These are phyloP conservation scores for Pseudanteris insignis DNA, from an alignment of 2,888 invertebrate genomes.

Conservation along the genomic window DNA sequence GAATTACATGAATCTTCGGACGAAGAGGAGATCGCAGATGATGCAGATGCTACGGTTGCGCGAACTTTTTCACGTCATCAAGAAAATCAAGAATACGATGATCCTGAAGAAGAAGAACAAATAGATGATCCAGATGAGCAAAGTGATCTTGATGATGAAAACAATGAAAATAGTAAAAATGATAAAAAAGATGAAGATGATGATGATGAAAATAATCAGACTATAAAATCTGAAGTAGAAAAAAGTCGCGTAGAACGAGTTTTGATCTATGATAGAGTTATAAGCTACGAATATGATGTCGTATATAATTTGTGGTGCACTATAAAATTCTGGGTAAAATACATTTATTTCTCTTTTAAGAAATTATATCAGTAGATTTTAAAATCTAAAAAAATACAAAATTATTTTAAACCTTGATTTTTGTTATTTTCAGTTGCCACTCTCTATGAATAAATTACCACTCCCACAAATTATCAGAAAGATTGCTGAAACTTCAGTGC, in stretches of 20 bases:
- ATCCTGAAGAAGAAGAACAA: conserved; percentile 67
- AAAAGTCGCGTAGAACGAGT: conserved; percentile 29
- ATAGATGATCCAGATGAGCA: not conserved
- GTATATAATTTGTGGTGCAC: conserved; percentile 85
- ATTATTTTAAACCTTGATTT: too few relatives aligned
- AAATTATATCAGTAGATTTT: too few relatives aligned
- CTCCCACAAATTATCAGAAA: conserved; percentile 78
- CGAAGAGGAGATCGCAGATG: conserved; percentile 73
- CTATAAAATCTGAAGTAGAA: conserved; percentile 47
- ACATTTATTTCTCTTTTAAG: too few relatives aligned
- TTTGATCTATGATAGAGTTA: conserved; percentile 66
- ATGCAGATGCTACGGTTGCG: conserved; percentile 66
- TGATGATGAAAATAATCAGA: conserved; percentile 56
- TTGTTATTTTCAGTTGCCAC: conserved; percentile 70
- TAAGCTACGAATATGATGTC: conserved; percentile 80
- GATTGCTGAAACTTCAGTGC: conserved; percentile 76
- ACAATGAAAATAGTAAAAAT: not conserved
- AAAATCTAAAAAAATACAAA: too few relatives aligned
- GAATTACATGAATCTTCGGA: conserved; percentile 72
- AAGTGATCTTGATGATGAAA: not conserved
- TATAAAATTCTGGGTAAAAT: conserved; percentile 77
- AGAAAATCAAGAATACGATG: conserved; percentile 69
- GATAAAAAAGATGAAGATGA: conserved; percentile 53
- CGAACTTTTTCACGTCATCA: conserved; percentile 63
- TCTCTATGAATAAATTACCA: conserved; percentile 76